Percentiles rank a stretch among this genome's conserved stretches.
Conservation (phyloP, 2,888 invertebrate genomes). For the Troglohyphantes excavatus region DNA sequence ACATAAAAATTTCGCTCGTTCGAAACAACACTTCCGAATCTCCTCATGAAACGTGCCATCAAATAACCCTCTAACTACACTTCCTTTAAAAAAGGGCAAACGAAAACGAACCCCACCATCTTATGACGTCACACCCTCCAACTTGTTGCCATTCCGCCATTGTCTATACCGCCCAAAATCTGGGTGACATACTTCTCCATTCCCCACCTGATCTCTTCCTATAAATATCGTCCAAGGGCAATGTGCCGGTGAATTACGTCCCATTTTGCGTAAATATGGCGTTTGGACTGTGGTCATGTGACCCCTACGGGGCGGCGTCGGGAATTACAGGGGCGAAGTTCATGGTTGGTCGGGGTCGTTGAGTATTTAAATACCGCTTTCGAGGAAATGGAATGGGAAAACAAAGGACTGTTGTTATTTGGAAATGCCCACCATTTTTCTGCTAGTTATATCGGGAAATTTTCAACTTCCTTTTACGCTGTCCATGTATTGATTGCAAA, state of each 20-base stretch:
- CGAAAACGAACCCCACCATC: not conserved
- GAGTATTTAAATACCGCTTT: not conserved
- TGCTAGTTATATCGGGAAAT: not conserved
- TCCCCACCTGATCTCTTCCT: slow-evolving; percentile 58
- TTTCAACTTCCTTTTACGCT: slow-evolving; percentile 33
- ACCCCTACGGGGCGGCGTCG: slow-evolving; percentile 34
- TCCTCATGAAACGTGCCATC: slow-evolving; percentile 21
- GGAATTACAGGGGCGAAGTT: slow-evolving; percentile 32
- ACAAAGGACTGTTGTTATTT: slow-evolving; percentile 25
- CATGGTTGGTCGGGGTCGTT: slow-evolving; percentile 23
- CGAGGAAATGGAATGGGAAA: slow-evolving; percentile 24
- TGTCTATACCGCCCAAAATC: slow-evolving; percentile 44
- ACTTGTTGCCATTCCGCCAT: slow-evolving; percentile 66
- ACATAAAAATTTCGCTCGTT: not conserved
- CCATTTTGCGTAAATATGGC: slow-evolving; percentile 66
- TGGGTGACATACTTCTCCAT: slow-evolving; percentile 71
- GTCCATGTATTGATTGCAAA: slow-evolving; percentile 12
- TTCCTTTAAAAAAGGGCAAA: not conserved
- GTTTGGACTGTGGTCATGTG: not conserved
- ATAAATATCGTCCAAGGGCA: slow-evolving; percentile 78
- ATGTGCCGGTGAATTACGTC: slow-evolving; percentile 66
- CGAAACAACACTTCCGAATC: slow-evolving; percentile 19
- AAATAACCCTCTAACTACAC: not conserved
- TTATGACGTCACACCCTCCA: slow-evolving; percentile 23
- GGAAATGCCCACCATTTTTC: not conserved